Conservation (phyloP, 2,113 vertebrate species). For the Notothenia rossii region DNA sequence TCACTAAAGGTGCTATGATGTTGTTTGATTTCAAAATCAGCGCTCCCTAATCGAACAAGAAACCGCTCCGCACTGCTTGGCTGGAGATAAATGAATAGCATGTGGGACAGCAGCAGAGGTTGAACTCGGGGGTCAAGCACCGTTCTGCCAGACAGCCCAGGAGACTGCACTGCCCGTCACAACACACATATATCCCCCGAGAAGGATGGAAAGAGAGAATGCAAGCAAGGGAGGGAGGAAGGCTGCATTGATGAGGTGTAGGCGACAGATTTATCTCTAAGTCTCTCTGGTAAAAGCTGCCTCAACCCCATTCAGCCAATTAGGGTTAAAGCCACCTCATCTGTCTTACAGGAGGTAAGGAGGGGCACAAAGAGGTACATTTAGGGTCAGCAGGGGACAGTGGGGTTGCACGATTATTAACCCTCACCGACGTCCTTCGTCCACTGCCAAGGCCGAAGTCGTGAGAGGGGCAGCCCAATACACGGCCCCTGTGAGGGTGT, state of each 20-base stretch:
- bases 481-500: background rate
- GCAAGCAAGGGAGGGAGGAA: constrained; percentile 16
- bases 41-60: constrained; percentile 48
- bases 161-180: constrained; percentile 55
- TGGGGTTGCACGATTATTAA: background rate
- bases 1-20: constrained; percentile 32
- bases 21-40: constrained; percentile 63
- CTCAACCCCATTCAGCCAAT: constrained; percentile 9
- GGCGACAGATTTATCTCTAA: constrained; percentile 23
- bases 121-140: constrained; percentile 65
- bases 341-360: background rate
- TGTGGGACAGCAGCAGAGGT: constrained; percentile 61
- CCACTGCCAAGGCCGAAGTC: constrained; percentile 35
- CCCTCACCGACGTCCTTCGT: constrained; percentile 34
- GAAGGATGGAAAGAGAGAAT: constrained; percentile 29
- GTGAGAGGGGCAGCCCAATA: constrained; percentile 32
- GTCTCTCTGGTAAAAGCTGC: constrained; percentile 23
- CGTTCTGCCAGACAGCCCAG: constrained; percentile 45
- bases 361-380: background rate
- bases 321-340: constrained; percentile 5
- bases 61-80: constrained; percentile 23
- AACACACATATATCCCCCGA: constrained; percentile 42
- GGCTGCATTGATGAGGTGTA: constrained; percentile 36
- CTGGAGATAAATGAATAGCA: constrained; percentile 76
- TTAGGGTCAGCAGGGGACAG: background rate